Base-by-base conservation (phyloP, 92 coral and sea anemone genomes). In the Ricordea florida region DNA sequence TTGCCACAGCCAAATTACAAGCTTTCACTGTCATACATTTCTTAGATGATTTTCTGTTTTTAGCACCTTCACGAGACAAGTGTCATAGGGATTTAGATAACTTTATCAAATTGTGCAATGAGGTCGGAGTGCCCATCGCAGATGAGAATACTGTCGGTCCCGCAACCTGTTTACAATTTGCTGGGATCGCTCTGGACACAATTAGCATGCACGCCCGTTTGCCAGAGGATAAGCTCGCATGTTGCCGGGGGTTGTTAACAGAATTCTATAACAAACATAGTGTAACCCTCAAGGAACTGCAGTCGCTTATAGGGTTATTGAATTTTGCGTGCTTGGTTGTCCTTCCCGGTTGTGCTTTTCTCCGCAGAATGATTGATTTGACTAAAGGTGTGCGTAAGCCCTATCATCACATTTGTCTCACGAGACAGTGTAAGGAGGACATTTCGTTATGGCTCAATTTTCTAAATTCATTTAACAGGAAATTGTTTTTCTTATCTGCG, bases 111-210 rank as follows among this genome's bases (percentile, higher is more conserved):
- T 3, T 79, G 9, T 79, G 85, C 31, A 68, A 29, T 15, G 13
- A 37, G 32, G 28, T 79, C 0, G 85, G 79, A 6, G 53, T 79
- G 13, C 85, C 79, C n/a, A 46, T 76, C 2, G 83, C 83, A 7
- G 22, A 11, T 10, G 30, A 21, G 64, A 26, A 22, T 13, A 59
- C 67, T 27, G 18, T 29, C 23, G 46, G 67, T 6, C 67, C 67
- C 8, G 0, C 5, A 6, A 59, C 67, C 4, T 15, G 21, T 26
- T 18, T 59, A 7, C 67, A 59, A 18, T 59, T 59, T 32, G 67
- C 67, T 8, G 67, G 67, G 4, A 59, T 59, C n/a, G 36, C 67
- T 2, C 67, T 59, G 15, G 67, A 59, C 44, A 59, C 67, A 8
- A 34, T 59, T 7, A 59, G 21, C 6, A 59, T 59, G 67, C 15